Base-by-base conservation (phyloP, 2,113 vertebrate genomes). In the Myotis lucifugus region DNA sequence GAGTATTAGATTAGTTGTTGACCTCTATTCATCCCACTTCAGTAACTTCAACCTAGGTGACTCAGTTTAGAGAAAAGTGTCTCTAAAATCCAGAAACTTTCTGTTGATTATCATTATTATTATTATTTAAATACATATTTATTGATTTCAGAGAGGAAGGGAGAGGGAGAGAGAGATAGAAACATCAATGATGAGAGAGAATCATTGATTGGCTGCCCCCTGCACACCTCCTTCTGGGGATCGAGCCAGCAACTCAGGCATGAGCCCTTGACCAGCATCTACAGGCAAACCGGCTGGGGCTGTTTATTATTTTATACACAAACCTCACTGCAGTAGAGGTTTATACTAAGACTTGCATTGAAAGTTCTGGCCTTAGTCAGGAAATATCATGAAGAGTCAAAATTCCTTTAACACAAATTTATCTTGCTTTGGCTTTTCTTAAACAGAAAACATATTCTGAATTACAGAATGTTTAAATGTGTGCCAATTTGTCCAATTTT, bases 1-100 rank as follows among this genome's bases (percentile, higher is more conserved):
- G 82, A 90, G 72, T 93, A 66, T 91, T 88, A 64, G 73, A 82
- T 78, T 73, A 91, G 79, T 74, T 76, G 54, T 95, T 95, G 79
- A 84, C n/a, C 48, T 87, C 52, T 92, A 1, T 59, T 89, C 32
- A 56, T 70, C n/a, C 50, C 66, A 37, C 42, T 81, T 90, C 40
- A 87, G 48, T 81, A 74, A 89, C 27, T 18, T 96, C 54, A 34
- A 69, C 25, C 37, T 61, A 64, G 32, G 27, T 79, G 79, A 70
- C 42, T 29, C 23, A n/a, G 0, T 76, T 72, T 48, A 78, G 32
- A 95, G 42, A 67, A 85, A 73, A 67, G 15, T 83, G 67, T 90
- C 69, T 93, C 81, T 59, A 67, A 85, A 87, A 32, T 76, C 42
- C 59, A 92, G 59, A 93, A 93, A 85, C 15, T 13, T 32, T 64